Evolutionary conservation across 2,888 invertebrate genomes (phyloP).

Genomic region (Galerucella nymphaeae): DNA sequence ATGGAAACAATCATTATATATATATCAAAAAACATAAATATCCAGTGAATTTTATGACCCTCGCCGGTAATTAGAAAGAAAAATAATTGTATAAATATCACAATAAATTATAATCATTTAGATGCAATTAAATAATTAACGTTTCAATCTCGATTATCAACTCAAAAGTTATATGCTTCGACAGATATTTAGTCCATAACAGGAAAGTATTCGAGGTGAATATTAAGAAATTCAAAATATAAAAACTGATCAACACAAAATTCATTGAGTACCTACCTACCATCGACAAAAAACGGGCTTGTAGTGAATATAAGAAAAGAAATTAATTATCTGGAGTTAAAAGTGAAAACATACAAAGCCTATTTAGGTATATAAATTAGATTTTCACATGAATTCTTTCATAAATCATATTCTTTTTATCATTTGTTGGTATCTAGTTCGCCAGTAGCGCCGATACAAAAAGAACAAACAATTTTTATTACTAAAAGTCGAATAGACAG

Average conservation of each 20-base stretch:
- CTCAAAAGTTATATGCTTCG: background rate
- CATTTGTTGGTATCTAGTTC: constrained; percentile 1
- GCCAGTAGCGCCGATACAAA: background rate
- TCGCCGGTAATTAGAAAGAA: too few species aligned
- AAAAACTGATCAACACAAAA: background rate
- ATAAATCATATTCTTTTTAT: constrained; percentile 12
- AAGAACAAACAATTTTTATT: background rate
- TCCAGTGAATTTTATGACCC: too few species aligned
- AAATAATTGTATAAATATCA: too few species aligned
- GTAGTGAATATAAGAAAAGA: background rate
- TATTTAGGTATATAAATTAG: background rate
- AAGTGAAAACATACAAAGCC: background rate
- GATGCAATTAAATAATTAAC: background rate
- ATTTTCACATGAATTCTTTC: background rate
- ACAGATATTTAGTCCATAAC: background rate
- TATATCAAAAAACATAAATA: too few species aligned
- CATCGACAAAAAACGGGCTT: too few species aligned
- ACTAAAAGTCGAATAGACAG: background rate
- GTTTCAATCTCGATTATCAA: background rate
- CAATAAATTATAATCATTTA: background rate
- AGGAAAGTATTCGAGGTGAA: background rate
- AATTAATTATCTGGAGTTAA: background rate
- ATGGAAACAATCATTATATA: too few species aligned
- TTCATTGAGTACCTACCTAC: too few species aligned
- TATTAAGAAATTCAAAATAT: background rate